Evolutionary conservation across 2,113 vertebrate genomes (phyloP).

Genomic region (Microcebus griseorufus): DNA sequence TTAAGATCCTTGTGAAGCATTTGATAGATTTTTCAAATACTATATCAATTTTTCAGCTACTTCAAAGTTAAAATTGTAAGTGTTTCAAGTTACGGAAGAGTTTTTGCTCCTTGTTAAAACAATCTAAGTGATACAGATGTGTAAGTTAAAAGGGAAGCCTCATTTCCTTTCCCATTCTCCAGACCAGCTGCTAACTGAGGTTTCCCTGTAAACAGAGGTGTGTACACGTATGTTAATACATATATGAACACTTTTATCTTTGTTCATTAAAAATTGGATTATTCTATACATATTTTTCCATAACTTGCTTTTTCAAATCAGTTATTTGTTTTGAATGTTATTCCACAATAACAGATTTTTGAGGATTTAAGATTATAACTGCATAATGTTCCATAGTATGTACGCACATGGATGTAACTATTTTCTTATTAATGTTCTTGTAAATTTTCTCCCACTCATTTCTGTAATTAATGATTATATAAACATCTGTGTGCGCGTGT

Average conservation of each 20-base stretch:
- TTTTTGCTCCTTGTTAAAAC: background rate
- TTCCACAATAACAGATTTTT: background rate
- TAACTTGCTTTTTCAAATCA: background rate
- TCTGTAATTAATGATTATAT: background rate
- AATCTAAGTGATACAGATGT: background rate
- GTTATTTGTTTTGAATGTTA: background rate
- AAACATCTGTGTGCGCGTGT: background rate
- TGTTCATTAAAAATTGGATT: background rate
- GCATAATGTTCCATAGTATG: background rate
- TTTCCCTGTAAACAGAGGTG: background rate
- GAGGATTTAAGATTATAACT: background rate
- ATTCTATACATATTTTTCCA: background rate
- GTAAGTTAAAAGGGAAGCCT: background rate
- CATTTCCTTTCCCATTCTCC: background rate
- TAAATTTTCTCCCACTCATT: background rate
- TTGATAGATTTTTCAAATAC: conserved; percentile 41
- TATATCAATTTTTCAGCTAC: background rate
- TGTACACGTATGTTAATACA: background rate
- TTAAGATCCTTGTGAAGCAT: background rate
- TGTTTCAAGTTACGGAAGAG: background rate
- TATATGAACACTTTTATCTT: background rate
- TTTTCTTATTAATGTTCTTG: background rate
- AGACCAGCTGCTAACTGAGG: background rate
- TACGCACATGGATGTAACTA: background rate
- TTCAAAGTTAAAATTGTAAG: background rate